These are phyloP conservation scores for Galerucella nymphaeae DNA, from an alignment of 2,888 invertebrate species.

Conservation along the genomic window DNA sequence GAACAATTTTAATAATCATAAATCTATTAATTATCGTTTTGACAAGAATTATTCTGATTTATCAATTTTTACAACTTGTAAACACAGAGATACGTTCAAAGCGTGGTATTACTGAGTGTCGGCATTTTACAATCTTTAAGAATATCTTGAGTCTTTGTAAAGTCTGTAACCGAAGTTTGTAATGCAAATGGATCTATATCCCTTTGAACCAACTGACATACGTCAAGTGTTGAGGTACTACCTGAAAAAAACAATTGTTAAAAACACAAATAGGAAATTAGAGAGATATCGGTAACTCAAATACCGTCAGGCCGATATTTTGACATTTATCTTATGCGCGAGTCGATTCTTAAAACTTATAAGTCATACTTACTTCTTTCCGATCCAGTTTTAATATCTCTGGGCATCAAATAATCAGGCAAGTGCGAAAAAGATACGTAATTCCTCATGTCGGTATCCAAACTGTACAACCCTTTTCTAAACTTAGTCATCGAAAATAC, in stretches of 20 bases:
- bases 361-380: conserved; percentile 28
- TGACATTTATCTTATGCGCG: too few relatives aligned
- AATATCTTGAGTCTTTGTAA: neutral
- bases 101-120: conserved; percentile 13
- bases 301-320: too few relatives aligned
- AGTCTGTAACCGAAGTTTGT: neutral
- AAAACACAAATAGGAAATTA: too few relatives aligned
- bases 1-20: too few relatives aligned
- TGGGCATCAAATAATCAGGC: conserved; percentile 43
- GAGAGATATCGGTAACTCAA: too few relatives aligned
- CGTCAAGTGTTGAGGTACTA: neutral
- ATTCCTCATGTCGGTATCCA: conserved; percentile 48
- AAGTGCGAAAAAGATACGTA: conserved; percentile 48
- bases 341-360: too few relatives aligned
- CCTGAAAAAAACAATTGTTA: neutral
- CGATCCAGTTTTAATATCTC: conserved; percentile 2
- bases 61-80: neutral
- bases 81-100: neutral
- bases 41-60: too few relatives aligned
- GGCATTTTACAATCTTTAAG: conserved; percentile 15
- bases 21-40: too few relatives aligned
- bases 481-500: conserved; percentile 47
- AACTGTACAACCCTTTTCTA: conserved; percentile 50
- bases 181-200: neutral
- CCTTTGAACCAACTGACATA: neutral